Conservation (phyloP, 2,888 invertebrate species). For the Ferrisia virgata region DNA sequence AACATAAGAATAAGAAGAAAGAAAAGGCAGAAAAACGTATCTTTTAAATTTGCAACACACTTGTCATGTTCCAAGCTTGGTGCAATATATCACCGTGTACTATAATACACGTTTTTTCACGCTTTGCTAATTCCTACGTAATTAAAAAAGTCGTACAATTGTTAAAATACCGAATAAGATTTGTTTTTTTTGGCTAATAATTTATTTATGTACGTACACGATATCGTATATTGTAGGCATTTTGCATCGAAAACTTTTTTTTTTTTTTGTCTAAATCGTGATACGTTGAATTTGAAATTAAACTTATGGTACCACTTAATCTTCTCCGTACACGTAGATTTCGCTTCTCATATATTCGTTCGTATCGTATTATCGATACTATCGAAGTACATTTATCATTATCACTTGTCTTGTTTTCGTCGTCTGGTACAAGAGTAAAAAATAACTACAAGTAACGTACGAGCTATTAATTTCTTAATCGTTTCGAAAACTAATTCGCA, state of each 20-base stretch:
- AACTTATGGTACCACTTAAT: constrained; percentile 19
- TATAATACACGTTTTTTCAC: constrained; percentile 26
- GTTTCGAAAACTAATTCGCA: background rate
- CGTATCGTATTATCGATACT: background rate
- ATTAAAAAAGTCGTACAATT: constrained; percentile 15
- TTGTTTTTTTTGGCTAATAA: background rate
- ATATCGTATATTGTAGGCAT: no score
- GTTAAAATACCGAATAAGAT: background rate
- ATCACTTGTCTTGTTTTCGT: background rate
- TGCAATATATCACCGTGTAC: constrained; percentile 9
- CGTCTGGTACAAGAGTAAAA: background rate
- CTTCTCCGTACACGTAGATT: background rate
- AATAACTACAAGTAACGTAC: background rate
- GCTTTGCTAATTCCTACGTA: constrained; percentile 25
- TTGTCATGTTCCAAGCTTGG: background rate
- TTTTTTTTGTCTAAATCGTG: background rate
- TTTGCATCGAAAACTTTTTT: background rate
- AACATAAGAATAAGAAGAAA: no score
- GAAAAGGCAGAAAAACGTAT: background rate
- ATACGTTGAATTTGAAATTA: background rate
- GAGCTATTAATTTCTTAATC: background rate
- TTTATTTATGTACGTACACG: background rate
- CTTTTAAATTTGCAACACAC: constrained; percentile 7
- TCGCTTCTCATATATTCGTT: background rate
- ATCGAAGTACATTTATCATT: constrained; percentile 11